These are phyloP conservation scores for Petrocephalus zakoni DNA, from an alignment of 2,113 vertebrate genomes.

Conservation along the genomic window DNA sequence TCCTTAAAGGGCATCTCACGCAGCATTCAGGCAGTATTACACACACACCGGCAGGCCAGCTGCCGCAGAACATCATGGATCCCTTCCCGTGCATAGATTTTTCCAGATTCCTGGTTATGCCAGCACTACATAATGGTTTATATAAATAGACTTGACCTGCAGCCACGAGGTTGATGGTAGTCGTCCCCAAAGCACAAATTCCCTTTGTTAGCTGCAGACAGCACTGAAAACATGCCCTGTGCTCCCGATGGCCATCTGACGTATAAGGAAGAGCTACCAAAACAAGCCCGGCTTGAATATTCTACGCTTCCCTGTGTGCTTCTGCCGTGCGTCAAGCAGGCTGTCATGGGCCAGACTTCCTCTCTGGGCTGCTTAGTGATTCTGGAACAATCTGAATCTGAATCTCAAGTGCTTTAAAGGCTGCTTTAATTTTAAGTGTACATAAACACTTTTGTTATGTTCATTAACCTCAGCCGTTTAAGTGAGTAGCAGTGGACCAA, in stretches of 20 bases:
- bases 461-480: neutral
- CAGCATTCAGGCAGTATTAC: neutral
- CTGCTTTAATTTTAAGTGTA: neutral
- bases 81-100: neutral
- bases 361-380: neutral
- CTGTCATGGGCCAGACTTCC: neutral
- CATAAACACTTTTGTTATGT: neutral
- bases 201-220: neutral
- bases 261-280: neutral
- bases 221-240: neutral
- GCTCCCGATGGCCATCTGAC: neutral
- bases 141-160: neutral
- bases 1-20: neutral
- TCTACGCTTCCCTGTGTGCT: neutral
- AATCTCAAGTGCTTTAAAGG: neutral
- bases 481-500: neutral
- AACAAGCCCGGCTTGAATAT: neutral
- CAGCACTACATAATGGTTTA: neutral
- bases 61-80: neutral
- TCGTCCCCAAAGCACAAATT: neutral
- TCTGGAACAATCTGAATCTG: neutral
- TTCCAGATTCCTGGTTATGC: neutral
- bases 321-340: neutral
- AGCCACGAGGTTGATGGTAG: neutral
- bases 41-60: neutral